These are phyloP conservation scores for Amiota minor DNA, from an alignment of 2,888 invertebrate species.

Conservation along the genomic window DNA sequence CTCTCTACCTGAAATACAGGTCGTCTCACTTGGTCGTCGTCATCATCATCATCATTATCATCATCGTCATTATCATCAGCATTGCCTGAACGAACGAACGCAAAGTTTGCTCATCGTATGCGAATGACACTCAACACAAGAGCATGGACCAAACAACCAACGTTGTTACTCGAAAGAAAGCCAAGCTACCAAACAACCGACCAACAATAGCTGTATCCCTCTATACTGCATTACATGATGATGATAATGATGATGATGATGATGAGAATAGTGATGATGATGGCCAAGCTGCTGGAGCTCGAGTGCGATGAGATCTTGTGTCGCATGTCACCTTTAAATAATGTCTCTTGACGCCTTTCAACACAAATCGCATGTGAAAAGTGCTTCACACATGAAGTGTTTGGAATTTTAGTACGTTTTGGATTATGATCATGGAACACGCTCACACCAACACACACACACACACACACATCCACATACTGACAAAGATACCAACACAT, in stretches of 20 bases:
- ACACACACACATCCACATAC: constrained; percentile 20
- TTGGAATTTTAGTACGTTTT: constrained; percentile 54
- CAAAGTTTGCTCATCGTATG: constrained; percentile 37
- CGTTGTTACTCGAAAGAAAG: not conserved
- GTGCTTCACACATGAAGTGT: constrained; percentile 65
- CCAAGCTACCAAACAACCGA: constrained; percentile 30
- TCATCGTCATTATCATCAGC: not conserved
- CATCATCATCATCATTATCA: not conserved
- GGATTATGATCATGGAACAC: constrained; percentile 53
- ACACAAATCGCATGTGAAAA: constrained; percentile 70
- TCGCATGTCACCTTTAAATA: constrained; percentile 68
- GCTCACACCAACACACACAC: constrained; percentile 28
- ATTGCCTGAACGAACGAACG: not conserved
- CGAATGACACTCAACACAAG: constrained; percentile 28
- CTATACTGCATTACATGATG: constrained; percentile 14
- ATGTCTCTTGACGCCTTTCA: constrained; percentile 69
- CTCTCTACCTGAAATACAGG: constrained; percentile 45
- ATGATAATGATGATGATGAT: not conserved
- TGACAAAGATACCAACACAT: constrained; percentile 15
- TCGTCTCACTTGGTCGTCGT: constrained; percentile 4
- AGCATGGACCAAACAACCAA: not conserved
- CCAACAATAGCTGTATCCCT: constrained; percentile 31
- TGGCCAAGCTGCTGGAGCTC: constrained; percentile 1
- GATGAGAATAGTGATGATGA: not conserved
- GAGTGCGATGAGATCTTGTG: constrained; percentile 54